A percentile compares a stretch with the other conserved stretches of the same genome.
These are phyloP conservation scores for Microtus oregoni DNA, from an alignment of 2,113 vertebrate species.

Conservation along the genomic window DNA sequence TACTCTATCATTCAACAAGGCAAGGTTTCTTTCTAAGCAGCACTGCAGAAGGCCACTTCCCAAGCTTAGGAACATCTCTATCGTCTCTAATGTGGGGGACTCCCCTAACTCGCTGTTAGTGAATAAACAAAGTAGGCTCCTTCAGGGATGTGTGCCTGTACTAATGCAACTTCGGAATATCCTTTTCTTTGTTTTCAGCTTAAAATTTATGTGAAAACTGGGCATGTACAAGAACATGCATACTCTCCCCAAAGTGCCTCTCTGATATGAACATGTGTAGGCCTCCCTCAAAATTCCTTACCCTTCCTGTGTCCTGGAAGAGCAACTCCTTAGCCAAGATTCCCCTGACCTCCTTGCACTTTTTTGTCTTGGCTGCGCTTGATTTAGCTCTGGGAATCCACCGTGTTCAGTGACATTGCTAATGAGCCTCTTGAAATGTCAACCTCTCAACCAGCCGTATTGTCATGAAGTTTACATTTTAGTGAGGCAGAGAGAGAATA, in stretches of 20 bases:
- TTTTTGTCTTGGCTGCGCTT: neutral
- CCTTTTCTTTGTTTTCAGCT: neutral
- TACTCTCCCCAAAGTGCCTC: neutral
- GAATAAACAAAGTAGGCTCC: neutral
- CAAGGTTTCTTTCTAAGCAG: neutral
- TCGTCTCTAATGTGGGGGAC: neutral
- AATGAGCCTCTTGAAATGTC: no score
- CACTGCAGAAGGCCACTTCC: neutral
- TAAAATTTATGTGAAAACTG: neutral
- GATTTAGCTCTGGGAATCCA: no score
- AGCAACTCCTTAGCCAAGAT: neutral
- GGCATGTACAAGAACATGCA: neutral
- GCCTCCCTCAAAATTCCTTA: neutral
- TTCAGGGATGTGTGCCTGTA: neutral
- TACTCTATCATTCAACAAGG: neutral
- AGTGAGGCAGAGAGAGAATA: no score
- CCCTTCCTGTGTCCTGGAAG: neutral
- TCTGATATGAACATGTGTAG: neutral
- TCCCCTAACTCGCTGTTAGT: neutral
- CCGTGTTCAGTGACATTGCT: no score
- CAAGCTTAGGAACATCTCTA: neutral
- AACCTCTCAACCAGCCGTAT: no score
- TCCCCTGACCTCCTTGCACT: neutral
- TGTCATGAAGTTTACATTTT: no score
- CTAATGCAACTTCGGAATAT: neutral